Evolutionary conservation across 2,888 invertebrate species (phyloP).

Genomic region (Tenthredo amoena): DNA sequence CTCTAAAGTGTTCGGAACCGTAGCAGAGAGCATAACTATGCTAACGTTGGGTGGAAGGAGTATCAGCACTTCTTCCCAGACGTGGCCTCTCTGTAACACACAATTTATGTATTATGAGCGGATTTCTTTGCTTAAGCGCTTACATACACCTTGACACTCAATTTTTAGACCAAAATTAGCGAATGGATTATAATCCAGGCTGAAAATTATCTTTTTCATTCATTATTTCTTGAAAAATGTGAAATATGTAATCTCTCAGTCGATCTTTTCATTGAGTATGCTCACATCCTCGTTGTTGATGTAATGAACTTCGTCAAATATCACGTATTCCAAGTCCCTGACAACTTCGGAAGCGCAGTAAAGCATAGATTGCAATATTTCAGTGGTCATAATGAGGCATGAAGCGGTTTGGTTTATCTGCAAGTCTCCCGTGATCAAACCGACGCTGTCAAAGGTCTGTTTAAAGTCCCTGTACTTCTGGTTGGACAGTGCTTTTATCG

Average conservation of each 20-base stretch:
- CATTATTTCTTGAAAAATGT: too few relatives aligned
- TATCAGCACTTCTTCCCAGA: conserved; percentile 99
- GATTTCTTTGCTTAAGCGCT: neutral
- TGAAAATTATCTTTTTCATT: too few relatives aligned
- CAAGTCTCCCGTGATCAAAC: conserved; percentile 96
- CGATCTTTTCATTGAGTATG: conserved; percentile 36
- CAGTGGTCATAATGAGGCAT: conserved; percentile 99
- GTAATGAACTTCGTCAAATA: conserved; percentile 99
- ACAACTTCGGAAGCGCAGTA: conserved; percentile 97
- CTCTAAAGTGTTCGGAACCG: conserved; percentile 97
- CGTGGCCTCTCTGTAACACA: conserved; percentile 90
- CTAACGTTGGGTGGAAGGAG: conserved; percentile 96
- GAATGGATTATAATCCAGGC: too few relatives aligned
- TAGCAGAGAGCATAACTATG: conserved; percentile 98
- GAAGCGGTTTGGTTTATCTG: conserved; percentile 96
- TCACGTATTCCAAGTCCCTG: conserved; percentile 98
- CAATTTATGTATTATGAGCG: conserved; percentile 10
- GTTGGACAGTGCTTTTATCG: conserved; percentile 99
- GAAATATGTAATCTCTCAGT: neutral
- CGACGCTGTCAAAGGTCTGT: conserved; percentile 94
- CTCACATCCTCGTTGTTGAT: conserved; percentile 95
- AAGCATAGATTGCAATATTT: conserved; percentile 97
- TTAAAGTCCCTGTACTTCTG: conserved; percentile 99
- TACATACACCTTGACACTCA: too few relatives aligned
- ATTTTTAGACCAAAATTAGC: too few relatives aligned